phyloP scores from a whole-genome alignment of 2,888 invertebrate species.

The Petrolisthes cinctipes region DNA sequence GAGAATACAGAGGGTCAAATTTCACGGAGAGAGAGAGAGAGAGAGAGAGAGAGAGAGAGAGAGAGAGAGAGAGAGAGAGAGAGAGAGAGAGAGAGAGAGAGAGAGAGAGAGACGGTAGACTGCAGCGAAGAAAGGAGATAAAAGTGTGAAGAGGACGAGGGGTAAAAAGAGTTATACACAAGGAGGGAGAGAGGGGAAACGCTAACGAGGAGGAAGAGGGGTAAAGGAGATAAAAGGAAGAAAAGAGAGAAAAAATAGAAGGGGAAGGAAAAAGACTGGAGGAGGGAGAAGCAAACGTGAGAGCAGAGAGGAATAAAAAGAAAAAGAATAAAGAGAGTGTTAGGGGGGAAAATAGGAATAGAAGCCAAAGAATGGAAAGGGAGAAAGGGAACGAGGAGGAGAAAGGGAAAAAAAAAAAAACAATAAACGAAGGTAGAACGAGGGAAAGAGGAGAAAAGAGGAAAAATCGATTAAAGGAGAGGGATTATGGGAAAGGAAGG shows the following conservation, averaged over 20 bases:
- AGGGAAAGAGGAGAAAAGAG: too few relatives aligned
- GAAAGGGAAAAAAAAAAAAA: background rate
- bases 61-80: background rate
- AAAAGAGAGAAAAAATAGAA: background rate
- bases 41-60: background rate
- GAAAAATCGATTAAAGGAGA: too few relatives aligned
- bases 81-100: slow-evolving; percentile 4
- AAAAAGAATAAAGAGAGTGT: background rate
- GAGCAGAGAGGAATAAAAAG: background rate
- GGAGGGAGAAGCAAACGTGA: too few relatives aligned
- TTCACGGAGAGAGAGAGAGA: background rate
- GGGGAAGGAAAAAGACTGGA: background rate
- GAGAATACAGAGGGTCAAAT: background rate
- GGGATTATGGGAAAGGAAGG: too few relatives aligned
- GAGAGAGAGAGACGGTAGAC: background rate
- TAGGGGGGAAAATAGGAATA: background rate
- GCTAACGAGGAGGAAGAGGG: background rate
- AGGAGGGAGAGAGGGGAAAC: background rate
- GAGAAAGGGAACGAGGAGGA: background rate
- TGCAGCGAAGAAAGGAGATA: too few relatives aligned
- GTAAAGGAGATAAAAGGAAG: background rate
- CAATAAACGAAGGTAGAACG: background rate
- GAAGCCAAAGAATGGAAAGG: background rate
- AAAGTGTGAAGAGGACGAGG: too few relatives aligned
- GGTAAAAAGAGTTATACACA: too few relatives aligned